Evolutionary conservation across 2,113 vertebrate species (phyloP).

Genomic region (Chaenogobius annularis): DNA sequence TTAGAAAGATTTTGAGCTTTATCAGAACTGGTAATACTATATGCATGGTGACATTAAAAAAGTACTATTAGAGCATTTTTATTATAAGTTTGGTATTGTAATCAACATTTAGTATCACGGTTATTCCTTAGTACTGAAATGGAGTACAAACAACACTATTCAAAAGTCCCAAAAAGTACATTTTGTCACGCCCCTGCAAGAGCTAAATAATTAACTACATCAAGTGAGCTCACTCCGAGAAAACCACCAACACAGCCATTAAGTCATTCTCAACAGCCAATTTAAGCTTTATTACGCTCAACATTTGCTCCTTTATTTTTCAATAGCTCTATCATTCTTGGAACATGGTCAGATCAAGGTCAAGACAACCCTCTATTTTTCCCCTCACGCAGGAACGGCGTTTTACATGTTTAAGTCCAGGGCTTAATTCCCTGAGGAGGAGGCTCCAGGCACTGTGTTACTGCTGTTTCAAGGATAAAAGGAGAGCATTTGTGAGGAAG

Average conservation of each 20-base stretch:
- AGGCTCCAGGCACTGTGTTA: neutral
- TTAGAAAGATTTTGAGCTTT: too few relatives aligned
- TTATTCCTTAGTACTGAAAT: too few relatives aligned
- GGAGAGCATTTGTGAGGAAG: neutral
- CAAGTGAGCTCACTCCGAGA: neutral
- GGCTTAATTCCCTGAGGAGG: neutral
- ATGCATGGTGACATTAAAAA: too few relatives aligned
- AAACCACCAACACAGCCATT: neutral
- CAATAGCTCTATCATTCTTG: neutral
- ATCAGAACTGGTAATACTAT: too few relatives aligned
- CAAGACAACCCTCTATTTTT: neutral
- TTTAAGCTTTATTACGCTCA: neutral
- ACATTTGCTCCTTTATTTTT: neutral
- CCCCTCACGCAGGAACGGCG: neutral
- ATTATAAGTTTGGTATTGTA: too few relatives aligned
- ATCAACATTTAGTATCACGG: too few relatives aligned
- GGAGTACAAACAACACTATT: too few relatives aligned
- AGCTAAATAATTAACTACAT: neutral
- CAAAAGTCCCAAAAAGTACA: too few relatives aligned
- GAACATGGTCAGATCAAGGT: neutral
- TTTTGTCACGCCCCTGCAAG: too few relatives aligned
- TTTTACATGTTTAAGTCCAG: conserved; percentile 5
- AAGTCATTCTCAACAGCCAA: neutral
- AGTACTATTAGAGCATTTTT: too few relatives aligned
- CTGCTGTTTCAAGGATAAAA: conserved; percentile 3